Conservation (phyloP, 2,888 invertebrate genomes). For the Rhingia rostrata region DNA sequence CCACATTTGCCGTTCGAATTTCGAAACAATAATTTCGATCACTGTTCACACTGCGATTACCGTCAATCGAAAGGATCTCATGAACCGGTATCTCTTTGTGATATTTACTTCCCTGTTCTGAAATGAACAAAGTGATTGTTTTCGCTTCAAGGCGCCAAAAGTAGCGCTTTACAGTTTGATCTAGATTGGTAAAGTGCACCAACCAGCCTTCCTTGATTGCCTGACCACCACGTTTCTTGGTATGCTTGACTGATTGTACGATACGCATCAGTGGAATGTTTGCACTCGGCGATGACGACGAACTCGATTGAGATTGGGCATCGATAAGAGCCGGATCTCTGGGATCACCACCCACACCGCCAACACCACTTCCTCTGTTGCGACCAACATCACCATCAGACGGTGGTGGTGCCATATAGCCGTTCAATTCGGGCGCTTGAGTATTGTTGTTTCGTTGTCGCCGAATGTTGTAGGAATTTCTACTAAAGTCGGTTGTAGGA, state of each 20-base stretch:
- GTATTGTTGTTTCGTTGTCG: slow-evolving; percentile 73
- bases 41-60: slow-evolving; percentile 87
- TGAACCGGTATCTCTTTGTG: slow-evolving; percentile 97
- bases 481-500: slow-evolving; percentile 77
- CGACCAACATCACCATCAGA: slow-evolving; percentile 42
- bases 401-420: slow-evolving; percentile 50
- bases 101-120: slow-evolving; percentile 96
- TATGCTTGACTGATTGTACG: slow-evolving; percentile 99
- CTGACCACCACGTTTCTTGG: slow-evolving; percentile 95
- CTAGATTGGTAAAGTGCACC: slow-evolving; percentile 98
- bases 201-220: slow-evolving; percentile 99
- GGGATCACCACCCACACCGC: slow-evolving; percentile 70
- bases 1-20: slow-evolving; percentile 92
- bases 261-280: slow-evolving; percentile 99
- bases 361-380: slow-evolving; percentile 72
- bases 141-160: slow-evolving; percentile 99
- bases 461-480: slow-evolving; percentile 76
- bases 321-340: slow-evolving; percentile 76
- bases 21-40: slow-evolving; percentile 96
- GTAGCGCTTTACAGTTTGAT: slow-evolving; percentile 94
- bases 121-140: slow-evolving; percentile 96
- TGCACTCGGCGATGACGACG: slow-evolving; percentile 93
- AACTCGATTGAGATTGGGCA: slow-evolving; percentile 84
- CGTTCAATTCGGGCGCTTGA: slow-evolving; percentile 66
- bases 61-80: slow-evolving; percentile 94